These are phyloP conservation scores for Ostrea edulis DNA, from an alignment of 1,140 invertebrate species.

Conservation along the genomic window DNA sequence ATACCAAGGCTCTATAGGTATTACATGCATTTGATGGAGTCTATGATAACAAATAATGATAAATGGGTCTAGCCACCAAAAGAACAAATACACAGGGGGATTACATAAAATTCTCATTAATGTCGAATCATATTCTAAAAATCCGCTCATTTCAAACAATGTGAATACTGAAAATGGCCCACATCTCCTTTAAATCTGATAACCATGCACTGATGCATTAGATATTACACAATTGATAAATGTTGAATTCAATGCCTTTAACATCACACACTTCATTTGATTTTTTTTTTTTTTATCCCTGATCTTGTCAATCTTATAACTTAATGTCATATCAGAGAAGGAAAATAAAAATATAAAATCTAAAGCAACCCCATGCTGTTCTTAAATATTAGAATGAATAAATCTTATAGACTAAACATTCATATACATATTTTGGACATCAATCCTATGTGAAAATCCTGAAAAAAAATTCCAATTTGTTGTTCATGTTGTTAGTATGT, in stretches of 20 bases:
- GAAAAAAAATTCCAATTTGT: too few relatives aligned
- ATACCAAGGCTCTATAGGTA: neutral
- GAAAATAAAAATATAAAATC: neutral
- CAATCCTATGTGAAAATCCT: too few relatives aligned
- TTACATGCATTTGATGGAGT: conserved; percentile 2
- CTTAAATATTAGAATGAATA: neutral
- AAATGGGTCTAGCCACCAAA: neutral
- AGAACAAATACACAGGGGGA: neutral
- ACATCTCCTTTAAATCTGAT: neutral
- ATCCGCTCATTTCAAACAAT: neutral
- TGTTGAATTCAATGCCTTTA: neutral
- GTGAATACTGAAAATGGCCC: conserved; percentile 10
- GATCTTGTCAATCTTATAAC: neutral
- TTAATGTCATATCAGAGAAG: neutral
- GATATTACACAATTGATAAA: neutral
- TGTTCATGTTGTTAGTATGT: too few relatives aligned
- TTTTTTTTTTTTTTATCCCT: neutral
- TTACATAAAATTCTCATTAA: conserved; percentile 36
- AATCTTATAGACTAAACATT: neutral
- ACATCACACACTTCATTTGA: neutral
- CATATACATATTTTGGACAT: too few relatives aligned
- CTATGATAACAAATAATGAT: neutral
- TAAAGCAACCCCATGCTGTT: neutral
- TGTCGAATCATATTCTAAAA: conserved; percentile 9
- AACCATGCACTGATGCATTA: neutral